Evolutionary conservation across 2,797 vertebrate species (phyloP), one percentile per base, ranked within the genome.

Genomic region (Cuculus canorus): DNA sequence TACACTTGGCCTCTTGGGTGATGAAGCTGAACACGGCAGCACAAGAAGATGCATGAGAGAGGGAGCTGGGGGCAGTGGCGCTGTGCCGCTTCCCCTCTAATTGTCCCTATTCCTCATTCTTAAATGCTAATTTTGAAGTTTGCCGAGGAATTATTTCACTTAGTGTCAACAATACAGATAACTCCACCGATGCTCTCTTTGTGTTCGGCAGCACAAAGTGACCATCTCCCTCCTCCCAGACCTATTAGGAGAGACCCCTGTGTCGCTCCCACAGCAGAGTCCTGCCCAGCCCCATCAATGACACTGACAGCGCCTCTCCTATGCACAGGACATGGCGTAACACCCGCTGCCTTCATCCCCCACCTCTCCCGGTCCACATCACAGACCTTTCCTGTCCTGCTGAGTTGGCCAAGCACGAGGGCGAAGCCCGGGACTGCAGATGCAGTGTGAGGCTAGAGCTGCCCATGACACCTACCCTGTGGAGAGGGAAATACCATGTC

Each of bases 111-210:
- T 86, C 82, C 89, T 98, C 92, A 96, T 83, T 85, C 82, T 81
- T 86, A 96, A 93, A 96, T 93, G 96, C 86, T 96, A 96, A 97
- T 96, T 92, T 15, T 90, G 82, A 97, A 91, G 95, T 95, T 96
- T 95, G 80, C 92, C 19, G 2, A 84, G 90, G 92, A 92, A 95
- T 97, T 96, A 72, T 82, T 96, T 96, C 96, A 81, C 88, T 94
- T 95, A 95, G 77, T 95, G 96, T 96, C 96, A 96, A 95, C 81
- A 83, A 93, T 96, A 97, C 64, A 52, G 93, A 96, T 95, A 88
- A 82, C 43, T 56, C 47, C 0, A 0, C 69, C 30, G 50, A 71
- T 4, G 2, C 6, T 33, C 64, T 90, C 88, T 52, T 88, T 66
- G 66, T 68, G 77, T 68, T 92, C 1, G 0, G 57, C 4, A 8